These are phyloP conservation scores for Pao palembangensis DNA, from an alignment of 2,113 vertebrate species.

Conservation along the genomic window DNA sequence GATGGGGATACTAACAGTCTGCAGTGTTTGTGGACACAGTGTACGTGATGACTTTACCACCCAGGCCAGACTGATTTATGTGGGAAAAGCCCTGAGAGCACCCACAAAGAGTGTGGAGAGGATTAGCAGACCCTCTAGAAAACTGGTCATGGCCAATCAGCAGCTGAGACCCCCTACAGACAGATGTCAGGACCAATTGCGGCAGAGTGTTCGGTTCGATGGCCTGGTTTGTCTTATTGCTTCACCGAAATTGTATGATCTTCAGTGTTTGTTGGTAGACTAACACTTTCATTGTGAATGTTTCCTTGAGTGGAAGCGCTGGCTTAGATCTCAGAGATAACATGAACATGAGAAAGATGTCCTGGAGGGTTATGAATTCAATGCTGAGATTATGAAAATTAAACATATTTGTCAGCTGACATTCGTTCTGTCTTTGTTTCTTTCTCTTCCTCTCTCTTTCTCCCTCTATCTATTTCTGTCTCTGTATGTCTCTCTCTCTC, in stretches of 20 bases:
- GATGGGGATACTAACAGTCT: constrained; percentile 62
- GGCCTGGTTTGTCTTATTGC: constrained; percentile 25
- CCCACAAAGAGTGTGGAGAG: constrained; percentile 75
- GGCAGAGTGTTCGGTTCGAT: constrained; percentile 24
- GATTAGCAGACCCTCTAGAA: constrained; percentile 70
- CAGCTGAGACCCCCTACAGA: constrained; percentile 58
- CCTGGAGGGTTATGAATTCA: too few species aligned
- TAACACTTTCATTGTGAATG: constrained; percentile 8
- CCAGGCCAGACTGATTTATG: constrained; percentile 79
- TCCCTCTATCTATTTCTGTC: neutral
- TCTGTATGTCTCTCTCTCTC: too few species aligned
- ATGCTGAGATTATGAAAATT: neutral
- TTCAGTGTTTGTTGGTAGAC: constrained; percentile 23
- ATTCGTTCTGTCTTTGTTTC: too few species aligned
- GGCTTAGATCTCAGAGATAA: neutral
- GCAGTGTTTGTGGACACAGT: constrained; percentile 64
- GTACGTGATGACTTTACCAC: constrained; percentile 79
- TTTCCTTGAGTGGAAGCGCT: constrained; percentile 18
- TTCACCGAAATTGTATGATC: constrained; percentile 33
- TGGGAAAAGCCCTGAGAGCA: constrained; percentile 74
- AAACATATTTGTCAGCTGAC: too few species aligned
- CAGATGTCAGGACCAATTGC: constrained; percentile 65
- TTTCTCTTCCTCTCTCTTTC: too few species aligned
- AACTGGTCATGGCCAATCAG: constrained; percentile 72
- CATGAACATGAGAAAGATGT: too few species aligned